A percentile compares a stretch with the other conserved stretches of the same genome.
phyloP scores from a whole-genome alignment of 2,888 invertebrate genomes.

The Microctonus brassicae region DNA sequence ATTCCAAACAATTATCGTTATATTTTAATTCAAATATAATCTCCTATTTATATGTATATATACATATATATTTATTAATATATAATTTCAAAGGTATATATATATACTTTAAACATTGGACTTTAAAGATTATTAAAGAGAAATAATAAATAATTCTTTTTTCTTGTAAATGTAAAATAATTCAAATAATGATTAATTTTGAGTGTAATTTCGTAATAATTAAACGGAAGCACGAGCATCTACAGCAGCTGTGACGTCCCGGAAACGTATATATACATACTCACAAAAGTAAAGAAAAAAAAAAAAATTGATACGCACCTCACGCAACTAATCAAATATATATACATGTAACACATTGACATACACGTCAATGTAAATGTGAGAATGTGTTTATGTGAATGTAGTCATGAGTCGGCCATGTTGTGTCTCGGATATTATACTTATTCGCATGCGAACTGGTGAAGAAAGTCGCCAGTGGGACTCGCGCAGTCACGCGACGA shows the following conservation, averaged over 20 bases:
- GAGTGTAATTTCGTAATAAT: slow-evolving; percentile 46
- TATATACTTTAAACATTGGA: too few relatives aligned
- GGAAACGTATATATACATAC: slow-evolving; percentile 49
- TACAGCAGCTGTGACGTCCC: slow-evolving; percentile 55
- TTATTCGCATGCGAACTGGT: slow-evolving; percentile 31
- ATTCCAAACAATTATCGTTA: not conserved
- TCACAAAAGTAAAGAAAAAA: not conserved
- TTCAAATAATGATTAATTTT: not conserved
- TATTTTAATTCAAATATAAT: not conserved
- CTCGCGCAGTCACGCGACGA: slow-evolving; percentile 50
- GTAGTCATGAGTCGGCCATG: slow-evolving; percentile 2
- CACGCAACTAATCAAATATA: not conserved
- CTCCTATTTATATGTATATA: not conserved
- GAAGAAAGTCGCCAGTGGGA: slow-evolving; percentile 24
- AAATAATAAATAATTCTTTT: too few relatives aligned
- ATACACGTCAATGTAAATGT: slow-evolving; percentile 13
- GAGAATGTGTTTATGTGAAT: too few relatives aligned
- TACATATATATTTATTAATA: too few relatives aligned
- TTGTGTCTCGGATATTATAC: slow-evolving; percentile 13
- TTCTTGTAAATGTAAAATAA: too few relatives aligned
- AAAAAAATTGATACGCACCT: not conserved
- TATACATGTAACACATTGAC: not conserved
- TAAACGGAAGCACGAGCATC: slow-evolving; percentile 58
- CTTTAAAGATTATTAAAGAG: too few relatives aligned
- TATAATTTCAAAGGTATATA: too few relatives aligned